Base-by-base conservation (phyloP, 2,888 invertebrate species). In the Frankliniella fusca region DNA sequence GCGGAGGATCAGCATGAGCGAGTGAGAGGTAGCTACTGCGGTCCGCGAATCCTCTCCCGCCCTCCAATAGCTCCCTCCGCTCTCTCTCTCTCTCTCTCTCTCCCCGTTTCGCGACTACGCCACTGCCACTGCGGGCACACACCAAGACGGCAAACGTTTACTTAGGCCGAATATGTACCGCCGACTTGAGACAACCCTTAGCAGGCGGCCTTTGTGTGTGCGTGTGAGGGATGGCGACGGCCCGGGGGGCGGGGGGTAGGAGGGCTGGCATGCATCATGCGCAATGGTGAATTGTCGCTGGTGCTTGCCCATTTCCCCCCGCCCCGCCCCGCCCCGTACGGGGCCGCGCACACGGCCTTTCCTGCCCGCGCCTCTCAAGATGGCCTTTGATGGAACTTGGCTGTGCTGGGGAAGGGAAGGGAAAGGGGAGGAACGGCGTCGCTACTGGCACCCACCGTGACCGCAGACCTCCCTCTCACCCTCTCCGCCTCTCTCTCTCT, bases 61-160 rank as follows among this genome's bases (percentile, higher is more conserved):
- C 2, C 3, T 38, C 38, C 38, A 38, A 38, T 38, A 38, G 38
- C 38, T 38, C 38, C 5, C 38, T 38, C 38, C 38, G 2, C 38
- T 38, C 38, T 38, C 38, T 38, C 38, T 38, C 38, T 38, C 38
- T 38, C 38, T 38, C 38, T 38, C 38, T 38, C 38, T 2, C 38
- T 5, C 38, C 38, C 38, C 5, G 38, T 38, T 38, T 38, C 38
- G 38, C 38, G 38, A 38, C 38, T 38, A 38, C 38, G 38, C 38
- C 38, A 38, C 38, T 38, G 38, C 38, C 38, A 38, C 38, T 38
- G 27, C 23, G 70, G 27, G 23, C 70, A 76, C 70, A 76, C 70
- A 76, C 70, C 70, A 76, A 76, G 70, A 76, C 70, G 70, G 70
- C 70, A 76, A 76, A 76, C 70, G 70, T 76, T 76, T 76, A 76